Evolutionary conservation across 2,797 vertebrate species (phyloP), one percentile per base, ranked within the genome.

Genomic region (Meda fulgida): DNA sequence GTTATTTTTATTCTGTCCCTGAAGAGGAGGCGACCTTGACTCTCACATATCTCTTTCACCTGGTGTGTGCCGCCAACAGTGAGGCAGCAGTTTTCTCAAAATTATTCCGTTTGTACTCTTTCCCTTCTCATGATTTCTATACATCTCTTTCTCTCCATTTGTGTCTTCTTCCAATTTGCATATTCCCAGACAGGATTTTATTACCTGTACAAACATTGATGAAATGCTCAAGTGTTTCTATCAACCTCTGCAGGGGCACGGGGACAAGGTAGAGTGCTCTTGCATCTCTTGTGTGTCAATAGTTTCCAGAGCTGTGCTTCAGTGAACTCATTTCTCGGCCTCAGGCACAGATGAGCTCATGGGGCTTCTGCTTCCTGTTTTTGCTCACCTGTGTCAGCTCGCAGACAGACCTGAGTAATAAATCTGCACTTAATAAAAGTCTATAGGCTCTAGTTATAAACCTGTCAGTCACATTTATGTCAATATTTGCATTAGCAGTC

Each of bases 221-320:
- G 38, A 78, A 70, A 70, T 29, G 26, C 38, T 84, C 38, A 26
- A 58, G 21, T 43, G 51, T 78, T 36, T 55, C n/a, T 63, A 43
- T 84, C 73, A 34, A 34, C 26, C 23, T 21, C 40, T 60, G 53
- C 13, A 65, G 14, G 67, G 67, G 66, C 67, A 80, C 7, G 38
- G 43, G 83, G 76, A 85, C 55, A n/a, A 65, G 77, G 69, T 60
- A 63, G 84, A 66, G 76, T 48, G 83, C 83, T 71, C 38, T 70
- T 78, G 65, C 55, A 48, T 79, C 53, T 71, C 76, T 58, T 78
- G 65, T 60, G 51, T 79, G 53, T 73, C 80, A 79, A 85, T 85
- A 65, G 67, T 73, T 80, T 80, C 31, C 83, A 80, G 76, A 85
- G 83, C 67, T 80, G 66, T 72, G 76, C 40, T 73, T 80, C 66